Evolutionary conservation across 30 jellyfish, hydroid and myxozoan genomes (phyloP), one percentile per base, ranked within the genome.

Genomic region (Pelagia noctiluca): DNA sequence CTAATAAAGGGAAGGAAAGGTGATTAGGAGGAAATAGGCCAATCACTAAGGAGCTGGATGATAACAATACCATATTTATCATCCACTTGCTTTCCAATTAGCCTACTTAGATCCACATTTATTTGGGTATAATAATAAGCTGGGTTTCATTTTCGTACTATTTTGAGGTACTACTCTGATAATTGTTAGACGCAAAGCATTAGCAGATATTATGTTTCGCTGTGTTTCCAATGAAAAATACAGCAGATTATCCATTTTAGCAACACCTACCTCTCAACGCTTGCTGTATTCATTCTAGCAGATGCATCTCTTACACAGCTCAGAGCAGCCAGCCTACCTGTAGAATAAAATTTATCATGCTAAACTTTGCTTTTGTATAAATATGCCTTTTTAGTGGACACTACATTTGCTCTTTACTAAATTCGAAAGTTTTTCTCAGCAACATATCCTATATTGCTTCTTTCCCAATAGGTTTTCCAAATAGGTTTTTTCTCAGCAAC

Each of bases 291-390:
- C 24, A 32, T 31, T 34, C 49, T 26, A 13, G 61, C 50, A 32
- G 92, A 18, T 28, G 76, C 77, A 69, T 71, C 85, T 12, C 92
- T 54, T 7, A 82, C 50, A n/a, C 92, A 67, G n/a, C 61, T 82
- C 53, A 82, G 82, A 48, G 92, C 92, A 32, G 92, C 85, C 18
- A 82, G 65, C 38, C 92, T 54, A 69, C 92, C 92, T 82, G 57
- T 0, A 67, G 34, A 21, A 29, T 1, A 25, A 10, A 63, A 2
- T 49, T 42, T 42, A 5, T 16, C 57, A 16, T 42, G 18, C 29
- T 13, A 32, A 13, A 18, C 28, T 46, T 35, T 29, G 3, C 34
- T 2, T 22, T 7, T 67, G 80, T 5, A 32, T 37, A 32, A 16
- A n/a, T 22, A 38, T 38, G 10, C 18, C 28, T 25, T 26, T 16